phyloP scores from a whole-genome alignment of 2,113 vertebrate genomes.

The Hippocampus guttulatus region DNA sequence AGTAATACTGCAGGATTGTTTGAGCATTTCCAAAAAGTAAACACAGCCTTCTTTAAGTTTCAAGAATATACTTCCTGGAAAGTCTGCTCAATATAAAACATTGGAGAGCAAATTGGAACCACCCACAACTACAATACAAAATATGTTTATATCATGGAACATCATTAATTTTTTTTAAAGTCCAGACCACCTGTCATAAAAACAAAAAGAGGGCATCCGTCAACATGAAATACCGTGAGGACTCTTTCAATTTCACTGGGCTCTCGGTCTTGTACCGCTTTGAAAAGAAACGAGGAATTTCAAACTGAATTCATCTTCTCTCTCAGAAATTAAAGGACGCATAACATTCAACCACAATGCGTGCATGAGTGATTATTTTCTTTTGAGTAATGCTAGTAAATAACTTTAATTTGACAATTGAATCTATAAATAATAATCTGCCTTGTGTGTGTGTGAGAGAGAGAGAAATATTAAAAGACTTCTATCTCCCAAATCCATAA shows the following conservation, averaged over 20 bases:
- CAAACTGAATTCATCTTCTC: background rate
- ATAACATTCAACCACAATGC: no score
- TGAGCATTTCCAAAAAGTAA: constrained; percentile 52
- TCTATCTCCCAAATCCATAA: background rate
- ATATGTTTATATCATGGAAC: background rate
- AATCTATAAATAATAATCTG: background rate
- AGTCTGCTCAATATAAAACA: constrained; percentile 41
- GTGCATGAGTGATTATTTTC: no score
- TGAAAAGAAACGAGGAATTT: background rate
- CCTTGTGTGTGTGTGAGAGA: no score
- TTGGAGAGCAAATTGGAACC: constrained; percentile 20
- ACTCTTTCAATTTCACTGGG: no score
- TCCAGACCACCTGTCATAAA: background rate
- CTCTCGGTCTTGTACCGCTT: background rate
- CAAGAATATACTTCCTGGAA: constrained; percentile 46
- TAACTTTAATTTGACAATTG: background rate
- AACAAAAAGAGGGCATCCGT: no score
- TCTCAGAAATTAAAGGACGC: no score
- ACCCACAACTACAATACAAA: background rate
- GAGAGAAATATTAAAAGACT: no score
- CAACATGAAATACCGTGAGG: no score
- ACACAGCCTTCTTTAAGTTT: constrained; percentile 24
- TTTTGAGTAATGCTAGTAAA: background rate
- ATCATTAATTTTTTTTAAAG: background rate
- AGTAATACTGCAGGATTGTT: background rate